A percentile compares a stretch with the other conserved stretches of the same genome.
These are phyloP conservation scores for Mormyrus lacerda DNA, from an alignment of 2,113 vertebrate genomes.

Conservation along the genomic window DNA sequence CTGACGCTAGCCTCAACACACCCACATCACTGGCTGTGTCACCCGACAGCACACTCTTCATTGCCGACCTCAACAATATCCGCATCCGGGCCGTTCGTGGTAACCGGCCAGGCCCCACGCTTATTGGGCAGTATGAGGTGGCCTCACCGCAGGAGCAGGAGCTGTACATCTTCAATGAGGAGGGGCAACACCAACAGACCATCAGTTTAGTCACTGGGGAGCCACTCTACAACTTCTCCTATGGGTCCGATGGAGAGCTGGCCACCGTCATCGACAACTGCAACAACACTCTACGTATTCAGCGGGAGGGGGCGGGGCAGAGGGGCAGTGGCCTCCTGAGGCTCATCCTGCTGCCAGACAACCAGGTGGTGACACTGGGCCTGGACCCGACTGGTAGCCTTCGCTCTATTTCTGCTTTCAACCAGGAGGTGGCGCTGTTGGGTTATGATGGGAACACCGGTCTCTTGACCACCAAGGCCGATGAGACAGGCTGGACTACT, in stretches of 20 bases:
- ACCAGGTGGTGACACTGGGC: constrained; percentile 86
- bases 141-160: constrained; percentile 93
- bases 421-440: constrained; percentile 86
- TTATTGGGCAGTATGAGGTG: constrained; percentile 81
- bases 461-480: constrained; percentile 89
- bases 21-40: constrained; percentile 91
- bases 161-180: constrained; percentile 86
- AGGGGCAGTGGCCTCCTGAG: constrained; percentile 72
- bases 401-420: constrained; percentile 80
- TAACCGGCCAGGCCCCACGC: constrained; percentile 75
- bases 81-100: constrained; percentile 88
- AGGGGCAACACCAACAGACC: constrained; percentile 90
- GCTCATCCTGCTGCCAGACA: constrained; percentile 87
- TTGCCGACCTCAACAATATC: constrained; percentile 95
- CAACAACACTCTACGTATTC: constrained; percentile 86
- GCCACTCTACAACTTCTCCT: constrained; percentile 91
- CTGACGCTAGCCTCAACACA: constrained; percentile 89
- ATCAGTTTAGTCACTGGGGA: constrained; percentile 91
- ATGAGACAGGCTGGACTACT: constrained; percentile 96
- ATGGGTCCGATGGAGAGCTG: constrained; percentile 75
- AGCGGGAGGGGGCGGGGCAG: constrained; percentile 71
- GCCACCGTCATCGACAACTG: constrained; percentile 79
- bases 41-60: constrained; percentile 89
- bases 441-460: constrained; percentile 87
- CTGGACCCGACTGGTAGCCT: constrained; percentile 79